phyloP scores from a whole-genome alignment of 2,888 invertebrate species.

The Rhopalosiphum nymphaeae region DNA sequence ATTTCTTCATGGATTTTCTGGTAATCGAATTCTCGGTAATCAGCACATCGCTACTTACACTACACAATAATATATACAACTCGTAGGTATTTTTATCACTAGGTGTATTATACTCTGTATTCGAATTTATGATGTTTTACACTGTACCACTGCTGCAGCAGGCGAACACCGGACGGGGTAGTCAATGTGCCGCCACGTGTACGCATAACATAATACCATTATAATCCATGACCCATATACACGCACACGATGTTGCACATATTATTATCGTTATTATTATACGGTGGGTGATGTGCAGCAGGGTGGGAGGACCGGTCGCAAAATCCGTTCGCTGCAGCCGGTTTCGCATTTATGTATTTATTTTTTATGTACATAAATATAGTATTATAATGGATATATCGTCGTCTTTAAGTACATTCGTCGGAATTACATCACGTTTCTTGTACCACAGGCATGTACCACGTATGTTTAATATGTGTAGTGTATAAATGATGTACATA shows the following conservation, averaged over 20 bases:
- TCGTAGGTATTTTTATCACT: no score
- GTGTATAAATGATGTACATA: no score
- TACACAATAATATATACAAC: no score
- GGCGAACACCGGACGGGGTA: not conserved
- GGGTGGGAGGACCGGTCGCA: not conserved
- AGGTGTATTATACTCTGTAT: no score
- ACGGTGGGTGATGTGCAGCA: not conserved
- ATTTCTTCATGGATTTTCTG: no score
- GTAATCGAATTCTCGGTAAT: no score
- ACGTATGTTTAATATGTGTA: not conserved
- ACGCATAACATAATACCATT: not conserved
- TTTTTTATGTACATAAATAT: not conserved
- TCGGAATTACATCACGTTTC: constrained; percentile 33
- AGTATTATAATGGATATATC: not conserved
- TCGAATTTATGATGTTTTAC: not conserved
- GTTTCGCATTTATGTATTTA: not conserved
- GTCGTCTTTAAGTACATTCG: constrained; percentile 7
- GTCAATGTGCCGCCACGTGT: not conserved
- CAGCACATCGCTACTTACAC: no score
- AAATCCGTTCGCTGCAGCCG: not conserved
- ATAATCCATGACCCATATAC: constrained; percentile 7
- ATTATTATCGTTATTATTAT: not conserved
- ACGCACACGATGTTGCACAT: not conserved
- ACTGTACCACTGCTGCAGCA: not conserved
- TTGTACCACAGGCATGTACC: not conserved